These are phyloP conservation scores for Epistrophe grossulariae DNA, from an alignment of 2,888 invertebrate species.

Conservation along the genomic window DNA sequence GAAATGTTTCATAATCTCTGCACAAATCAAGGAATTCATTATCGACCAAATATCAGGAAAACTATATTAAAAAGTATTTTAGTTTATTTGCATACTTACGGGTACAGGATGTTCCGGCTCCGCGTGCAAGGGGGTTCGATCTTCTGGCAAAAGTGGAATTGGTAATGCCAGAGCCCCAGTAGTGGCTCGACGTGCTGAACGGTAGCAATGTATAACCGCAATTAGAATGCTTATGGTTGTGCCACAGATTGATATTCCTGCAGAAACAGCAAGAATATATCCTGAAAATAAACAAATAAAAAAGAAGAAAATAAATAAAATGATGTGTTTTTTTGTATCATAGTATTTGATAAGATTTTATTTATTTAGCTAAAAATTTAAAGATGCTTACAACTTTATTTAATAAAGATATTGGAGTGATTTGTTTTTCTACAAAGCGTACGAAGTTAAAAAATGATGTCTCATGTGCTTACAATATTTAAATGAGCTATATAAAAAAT, in stretches of 20 bases:
- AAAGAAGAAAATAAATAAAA: neutral
- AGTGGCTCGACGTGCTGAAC: conserved; percentile 78
- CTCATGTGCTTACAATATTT: neutral
- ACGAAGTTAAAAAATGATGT: neutral
- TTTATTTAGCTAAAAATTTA: neutral
- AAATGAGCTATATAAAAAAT: no score
- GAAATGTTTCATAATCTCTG: conserved; percentile 70
- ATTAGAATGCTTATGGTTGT: conserved; percentile 81
- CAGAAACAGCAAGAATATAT: conserved; percentile 80
- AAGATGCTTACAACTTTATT: neutral
- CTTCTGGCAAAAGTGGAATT: conserved; percentile 81
- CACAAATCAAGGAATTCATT: conserved; percentile 31
- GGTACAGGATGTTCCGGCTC: conserved; percentile 84
- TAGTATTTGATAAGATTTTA: neutral
- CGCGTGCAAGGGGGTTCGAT: conserved; percentile 83
- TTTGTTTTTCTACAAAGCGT: no score
- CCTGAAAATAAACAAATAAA: conserved; percentile 79
- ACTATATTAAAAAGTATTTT: neutral
- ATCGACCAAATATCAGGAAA: neutral
- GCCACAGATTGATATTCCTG: conserved; percentile 81
- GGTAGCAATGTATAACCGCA: conserved; percentile 79
- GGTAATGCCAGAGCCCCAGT: conserved; percentile 83
- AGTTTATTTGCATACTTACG: conserved; percentile 81
- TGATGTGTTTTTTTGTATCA: neutral
- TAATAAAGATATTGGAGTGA: no score